Percentiles rank a stretch among this genome's conserved stretches.
These are phyloP conservation scores for Cheirogaleus major DNA, from an alignment of 2,797 vertebrate genomes.

Conservation along the genomic window DNA sequence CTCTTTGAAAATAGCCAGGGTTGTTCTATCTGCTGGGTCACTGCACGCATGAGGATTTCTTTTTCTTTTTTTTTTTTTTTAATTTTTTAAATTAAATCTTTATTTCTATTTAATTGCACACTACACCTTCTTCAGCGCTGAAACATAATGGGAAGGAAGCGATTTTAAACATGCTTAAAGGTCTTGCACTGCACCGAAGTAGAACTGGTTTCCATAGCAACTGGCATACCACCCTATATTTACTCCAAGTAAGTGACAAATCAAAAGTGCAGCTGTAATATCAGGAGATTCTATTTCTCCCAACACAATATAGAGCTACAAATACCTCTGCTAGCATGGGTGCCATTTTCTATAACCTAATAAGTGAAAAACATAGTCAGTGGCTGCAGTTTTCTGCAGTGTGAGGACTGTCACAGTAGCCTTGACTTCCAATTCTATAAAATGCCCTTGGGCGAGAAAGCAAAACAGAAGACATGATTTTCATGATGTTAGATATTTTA, in stretches of 20 bases:
- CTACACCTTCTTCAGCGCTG: constrained; percentile 60
- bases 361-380: neutral
- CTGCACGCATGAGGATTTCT: no score
- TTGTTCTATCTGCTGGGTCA: no score
- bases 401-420: neutral
- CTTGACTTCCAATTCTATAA: constrained; percentile 72
- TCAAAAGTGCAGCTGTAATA: constrained; percentile 76
- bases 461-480: constrained; percentile 68
- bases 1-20: no score
- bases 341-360: neutral
- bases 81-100: constrained; percentile 73
- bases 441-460: constrained; percentile 73
- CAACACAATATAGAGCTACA: constrained; percentile 22
- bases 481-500: constrained; percentile 59
- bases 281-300: constrained; percentile 52
- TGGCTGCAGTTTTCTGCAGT: neutral
- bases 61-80: no score
- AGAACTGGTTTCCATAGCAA: constrained; percentile 78
- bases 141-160: constrained; percentile 74
- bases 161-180: constrained; percentile 47
- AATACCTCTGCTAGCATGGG: neutral
- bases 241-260: constrained; percentile 73
- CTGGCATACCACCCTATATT: constrained; percentile 75
- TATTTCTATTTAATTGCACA: constrained; percentile 76
- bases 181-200: constrained; percentile 55